Evolutionary conservation across 1,140 invertebrate genomes (phyloP).

Genomic region (Halictus rubicundus): DNA sequence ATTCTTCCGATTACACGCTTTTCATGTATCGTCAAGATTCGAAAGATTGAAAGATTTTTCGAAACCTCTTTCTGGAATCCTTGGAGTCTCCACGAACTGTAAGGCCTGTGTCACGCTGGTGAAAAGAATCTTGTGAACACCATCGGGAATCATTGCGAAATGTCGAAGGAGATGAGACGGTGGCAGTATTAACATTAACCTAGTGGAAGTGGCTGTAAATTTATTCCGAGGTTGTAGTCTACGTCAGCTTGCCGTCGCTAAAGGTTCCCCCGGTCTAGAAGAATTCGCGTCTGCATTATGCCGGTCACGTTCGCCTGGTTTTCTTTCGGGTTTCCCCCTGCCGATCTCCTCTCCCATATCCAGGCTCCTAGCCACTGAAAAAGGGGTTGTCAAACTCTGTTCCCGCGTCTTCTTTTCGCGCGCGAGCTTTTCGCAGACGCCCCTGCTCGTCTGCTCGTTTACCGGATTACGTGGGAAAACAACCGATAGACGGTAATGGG

Average conservation of each 20-base stretch:
- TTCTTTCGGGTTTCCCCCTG: slow-evolving; percentile 56
- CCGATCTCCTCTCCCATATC: slow-evolving; percentile 44
- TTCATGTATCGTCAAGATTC: background rate
- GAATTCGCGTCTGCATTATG: slow-evolving; percentile 62
- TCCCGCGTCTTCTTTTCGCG: background rate
- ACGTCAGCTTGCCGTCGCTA: slow-evolving; percentile 53
- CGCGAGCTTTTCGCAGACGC: background rate
- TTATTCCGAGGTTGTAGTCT: slow-evolving; percentile 67
- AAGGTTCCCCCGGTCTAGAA: slow-evolving; percentile 46
- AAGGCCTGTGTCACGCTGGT: background rate
- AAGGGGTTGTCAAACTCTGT: slow-evolving; percentile 26
- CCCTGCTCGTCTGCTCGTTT: background rate
- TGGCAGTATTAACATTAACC: slow-evolving; percentile 68
- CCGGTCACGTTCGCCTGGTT: slow-evolving; percentile 65
- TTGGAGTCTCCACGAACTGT: background rate
- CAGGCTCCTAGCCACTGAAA: background rate
- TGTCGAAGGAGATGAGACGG: slow-evolving; percentile 9
- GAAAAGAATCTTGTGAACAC: background rate
- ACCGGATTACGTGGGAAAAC: background rate
- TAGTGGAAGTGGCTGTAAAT: slow-evolving; percentile 63
- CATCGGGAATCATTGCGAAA: slow-evolving; percentile 1
- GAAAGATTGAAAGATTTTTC: no score
- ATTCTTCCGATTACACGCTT: no score
- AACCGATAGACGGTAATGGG: background rate
- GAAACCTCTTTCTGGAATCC: background rate